These are phyloP conservation scores for Heteromyza rotundicornis DNA, from an alignment of 2,888 invertebrate genomes.

Conservation along the genomic window DNA sequence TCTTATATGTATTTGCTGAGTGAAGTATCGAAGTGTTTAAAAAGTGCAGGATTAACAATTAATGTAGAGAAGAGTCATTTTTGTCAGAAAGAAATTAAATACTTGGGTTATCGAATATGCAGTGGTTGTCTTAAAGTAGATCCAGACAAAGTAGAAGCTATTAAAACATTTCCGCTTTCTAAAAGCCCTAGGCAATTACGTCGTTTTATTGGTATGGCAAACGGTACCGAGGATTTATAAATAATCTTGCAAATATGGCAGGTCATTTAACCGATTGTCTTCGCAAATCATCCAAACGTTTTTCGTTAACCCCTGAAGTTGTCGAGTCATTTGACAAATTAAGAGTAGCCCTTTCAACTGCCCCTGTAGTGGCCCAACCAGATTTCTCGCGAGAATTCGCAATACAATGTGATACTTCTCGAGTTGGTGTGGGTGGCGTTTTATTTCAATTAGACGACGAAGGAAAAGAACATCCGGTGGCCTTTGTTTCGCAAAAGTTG, in stretches of 20 bases:
- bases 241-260: slow-evolving; percentile 8
- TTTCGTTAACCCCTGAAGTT: not conserved
- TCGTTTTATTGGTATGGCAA: not conserved
- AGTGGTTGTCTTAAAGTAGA: slow-evolving; percentile 6
- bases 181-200: no score
- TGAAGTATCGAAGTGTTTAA: slow-evolving; percentile 5
- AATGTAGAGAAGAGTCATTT: slow-evolving; percentile 11
- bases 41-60: slow-evolving; percentile 4
- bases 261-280: slow-evolving; percentile 11
- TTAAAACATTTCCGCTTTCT: no score
- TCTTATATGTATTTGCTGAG: not conserved
- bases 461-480: slow-evolving; percentile 8
- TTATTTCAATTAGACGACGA: slow-evolving; percentile 10
- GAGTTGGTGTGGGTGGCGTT: slow-evolving; percentile 10
- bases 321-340: slow-evolving; percentile 8
- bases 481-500: slow-evolving; percentile 21
- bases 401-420: slow-evolving; percentile 17
- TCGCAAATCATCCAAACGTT: not conserved
- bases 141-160: not conserved
- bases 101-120: slow-evolving; percentile 7
- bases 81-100: slow-evolving; percentile 6
- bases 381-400: slow-evolving; percentile 4
- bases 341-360: slow-evolving; percentile 3
- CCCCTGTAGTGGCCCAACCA: slow-evolving; percentile 14
- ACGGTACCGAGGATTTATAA: slow-evolving; percentile 9